Percentiles rank a stretch among this genome's conserved stretches.
phyloP scores from a whole-genome alignment of 2,888 invertebrate species.

The Scaptomyza cyrtandrae region DNA sequence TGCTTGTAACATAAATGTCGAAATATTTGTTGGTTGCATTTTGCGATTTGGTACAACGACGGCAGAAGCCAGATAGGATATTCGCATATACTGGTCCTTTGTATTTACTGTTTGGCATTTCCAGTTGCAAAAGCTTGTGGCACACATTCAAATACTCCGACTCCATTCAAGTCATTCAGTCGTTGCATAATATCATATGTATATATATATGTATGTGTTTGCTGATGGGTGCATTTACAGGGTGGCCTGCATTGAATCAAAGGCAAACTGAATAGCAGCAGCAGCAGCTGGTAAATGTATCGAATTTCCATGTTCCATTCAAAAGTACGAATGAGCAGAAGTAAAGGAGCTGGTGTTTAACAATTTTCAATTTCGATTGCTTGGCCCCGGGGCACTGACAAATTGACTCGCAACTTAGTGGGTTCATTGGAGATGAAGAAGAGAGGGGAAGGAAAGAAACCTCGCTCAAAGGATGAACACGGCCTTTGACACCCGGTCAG shows the following conservation, averaged over 20 bases:
- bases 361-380: slow-evolving; percentile 66
- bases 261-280: slow-evolving; percentile 16
- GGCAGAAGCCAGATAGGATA: neutral
- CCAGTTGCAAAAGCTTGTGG: slow-evolving; percentile 30
- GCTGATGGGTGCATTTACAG: slow-evolving; percentile 31
- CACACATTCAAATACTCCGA: slow-evolving; percentile 7
- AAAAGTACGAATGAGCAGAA: too few relatives aligned
- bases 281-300: slow-evolving; percentile 53
- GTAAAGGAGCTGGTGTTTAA: slow-evolving; percentile 41
- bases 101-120: slow-evolving; percentile 15
- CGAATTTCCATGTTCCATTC: slow-evolving; percentile 66
- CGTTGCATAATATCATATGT: slow-evolving; percentile 33
- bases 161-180: slow-evolving; percentile 35
- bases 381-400: slow-evolving; percentile 53
- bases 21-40: slow-evolving; percentile 18
- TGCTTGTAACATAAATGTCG: slow-evolving; percentile 7
- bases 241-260: slow-evolving; percentile 50
- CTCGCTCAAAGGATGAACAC: slow-evolving; percentile 63
- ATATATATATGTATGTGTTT: neutral
- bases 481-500: slow-evolving; percentile 69
- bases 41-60: neutral
- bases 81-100: slow-evolving; percentile 22
- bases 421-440: slow-evolving; percentile 23
- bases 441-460: neutral
- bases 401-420: slow-evolving; percentile 68